Evolutionary conservation across 2,888 invertebrate genomes (phyloP).

Genomic region (Alloscopus bannaensis): DNA sequence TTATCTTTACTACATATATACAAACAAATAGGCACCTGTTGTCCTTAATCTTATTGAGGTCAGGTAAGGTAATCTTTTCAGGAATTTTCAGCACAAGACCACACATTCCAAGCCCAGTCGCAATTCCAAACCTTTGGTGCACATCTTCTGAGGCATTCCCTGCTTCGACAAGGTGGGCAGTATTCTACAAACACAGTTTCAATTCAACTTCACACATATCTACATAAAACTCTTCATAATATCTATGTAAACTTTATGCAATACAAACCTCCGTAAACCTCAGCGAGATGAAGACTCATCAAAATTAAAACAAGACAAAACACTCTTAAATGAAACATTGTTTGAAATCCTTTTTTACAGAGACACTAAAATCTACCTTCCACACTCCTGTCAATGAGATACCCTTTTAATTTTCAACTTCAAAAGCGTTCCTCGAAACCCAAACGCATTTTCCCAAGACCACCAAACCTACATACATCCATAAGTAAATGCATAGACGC

Average conservation of each 20-base stretch:
- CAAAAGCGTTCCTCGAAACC: no score
- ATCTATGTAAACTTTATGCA: background rate
- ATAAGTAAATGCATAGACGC: no score
- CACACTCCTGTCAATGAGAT: no score
- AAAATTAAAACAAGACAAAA: background rate
- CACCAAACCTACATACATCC: no score
- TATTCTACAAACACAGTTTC: conserved; percentile 22
- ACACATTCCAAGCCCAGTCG: conserved; percentile 44
- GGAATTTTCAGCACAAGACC: conserved; percentile 36
- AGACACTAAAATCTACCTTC: background rate
- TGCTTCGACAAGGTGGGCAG: conserved; percentile 31
- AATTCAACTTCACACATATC: background rate
- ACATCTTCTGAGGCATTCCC: background rate
- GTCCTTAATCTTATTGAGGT: background rate
- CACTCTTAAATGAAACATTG: background rate
- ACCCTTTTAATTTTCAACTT: no score
- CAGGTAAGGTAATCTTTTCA: background rate
- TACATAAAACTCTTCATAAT: background rate
- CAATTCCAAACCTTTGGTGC: conserved; percentile 42
- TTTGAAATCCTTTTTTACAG: background rate
- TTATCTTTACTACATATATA: background rate
- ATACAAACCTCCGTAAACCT: background rate
- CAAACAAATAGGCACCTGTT: background rate
- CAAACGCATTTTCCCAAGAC: no score
- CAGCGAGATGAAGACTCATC: background rate